Evolutionary conservation across 2,113 vertebrate species (phyloP).

Genomic region (Apistogramma diplotaenia): DNA sequence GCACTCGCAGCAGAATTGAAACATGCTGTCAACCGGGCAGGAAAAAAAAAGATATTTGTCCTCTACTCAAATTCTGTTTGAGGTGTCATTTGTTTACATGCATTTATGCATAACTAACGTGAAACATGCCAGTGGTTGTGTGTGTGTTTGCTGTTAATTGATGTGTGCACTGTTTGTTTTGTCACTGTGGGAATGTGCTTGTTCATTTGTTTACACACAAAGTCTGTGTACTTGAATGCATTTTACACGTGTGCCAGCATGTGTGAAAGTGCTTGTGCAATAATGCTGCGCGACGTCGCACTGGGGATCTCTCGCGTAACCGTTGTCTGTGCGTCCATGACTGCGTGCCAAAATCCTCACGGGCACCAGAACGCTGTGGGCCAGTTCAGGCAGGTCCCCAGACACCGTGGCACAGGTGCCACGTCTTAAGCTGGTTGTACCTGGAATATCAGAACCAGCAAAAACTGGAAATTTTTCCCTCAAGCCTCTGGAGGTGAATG

Average conservation of each 20-base stretch:
- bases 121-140: background rate
- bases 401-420: conserved; percentile 44
- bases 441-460: conserved; percentile 36
- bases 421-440: conserved; percentile 40
- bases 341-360: conserved; percentile 38
- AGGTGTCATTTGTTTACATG: background rate
- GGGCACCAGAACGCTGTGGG: conserved; percentile 3
- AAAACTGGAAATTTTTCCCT: conserved; percentile 25
- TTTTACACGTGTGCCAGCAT: background rate
- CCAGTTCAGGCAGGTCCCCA: conserved; percentile 62
- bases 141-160: background rate
- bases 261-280: conserved; percentile 56
- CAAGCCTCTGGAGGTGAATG: conserved; percentile 12
- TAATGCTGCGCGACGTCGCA: conserved; percentile 12
- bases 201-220: background rate
- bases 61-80: conserved; percentile 5
- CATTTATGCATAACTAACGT: conserved; percentile 20
- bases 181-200: background rate
- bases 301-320: conserved; percentile 28
- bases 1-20: conserved; percentile 41
- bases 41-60: background rate
- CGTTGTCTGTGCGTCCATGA: background rate
- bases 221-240: background rate
- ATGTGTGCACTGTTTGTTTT: background rate
- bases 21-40: conserved; percentile 51